These are phyloP conservation scores for Clunio marinus DNA, from an alignment of 2,888 invertebrate species.

Conservation along the genomic window DNA sequence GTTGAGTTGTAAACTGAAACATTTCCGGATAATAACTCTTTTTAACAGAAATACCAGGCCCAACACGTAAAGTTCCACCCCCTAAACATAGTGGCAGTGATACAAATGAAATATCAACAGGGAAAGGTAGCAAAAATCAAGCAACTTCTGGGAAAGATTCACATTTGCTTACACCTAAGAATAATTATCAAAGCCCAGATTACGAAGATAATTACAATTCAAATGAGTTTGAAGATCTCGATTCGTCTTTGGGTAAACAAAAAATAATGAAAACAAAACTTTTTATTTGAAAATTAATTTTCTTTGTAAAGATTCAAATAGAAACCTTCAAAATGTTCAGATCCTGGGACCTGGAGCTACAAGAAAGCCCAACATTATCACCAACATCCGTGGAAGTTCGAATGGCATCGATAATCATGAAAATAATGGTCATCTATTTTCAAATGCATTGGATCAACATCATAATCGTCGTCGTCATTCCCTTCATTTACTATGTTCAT, in stretches of 20 bases:
- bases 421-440: conserved; percentile 9
- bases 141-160: conserved; percentile 41
- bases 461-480: neutral
- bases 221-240: conserved; percentile 23
- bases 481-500: conserved; percentile 13
- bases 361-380: conserved; percentile 16
- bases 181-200: neutral
- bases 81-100: conserved; percentile 51
- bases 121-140: conserved; percentile 42
- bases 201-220: conserved; percentile 20
- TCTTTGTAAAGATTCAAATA: conserved; percentile 16
- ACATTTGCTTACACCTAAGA: neutral
- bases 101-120: conserved; percentile 48
- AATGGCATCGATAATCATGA: conserved; percentile 23
- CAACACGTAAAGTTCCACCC: conserved; percentile 57
- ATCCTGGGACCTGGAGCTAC: conserved; percentile 12
- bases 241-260: neutral
- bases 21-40: conserved; percentile 12
- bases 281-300: neutral
- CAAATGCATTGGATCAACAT: neutral
- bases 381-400: neutral
- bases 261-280: neutral
- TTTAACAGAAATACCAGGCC: conserved; percentile 69
- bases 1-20: neutral
- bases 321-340: conserved; percentile 26